These are phyloP conservation scores for Alectura lathami DNA, from an alignment of 2,113 vertebrate species.

Conservation along the genomic window DNA sequence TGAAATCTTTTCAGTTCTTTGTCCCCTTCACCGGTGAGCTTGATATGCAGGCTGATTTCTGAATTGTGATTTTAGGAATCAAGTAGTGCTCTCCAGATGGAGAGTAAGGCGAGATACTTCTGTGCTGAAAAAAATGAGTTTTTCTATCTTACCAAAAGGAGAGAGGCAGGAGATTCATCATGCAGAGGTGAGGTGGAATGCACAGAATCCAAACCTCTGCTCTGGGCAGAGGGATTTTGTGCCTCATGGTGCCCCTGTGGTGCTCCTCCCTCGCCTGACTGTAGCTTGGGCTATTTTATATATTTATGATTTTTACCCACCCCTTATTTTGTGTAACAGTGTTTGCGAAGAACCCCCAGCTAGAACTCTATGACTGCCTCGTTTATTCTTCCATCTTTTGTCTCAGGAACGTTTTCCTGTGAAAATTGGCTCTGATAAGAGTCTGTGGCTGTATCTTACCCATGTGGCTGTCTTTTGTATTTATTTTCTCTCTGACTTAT, in stretches of 20 bases:
- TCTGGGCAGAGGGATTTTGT: neutral
- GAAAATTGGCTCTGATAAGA: neutral
- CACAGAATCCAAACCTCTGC: neutral
- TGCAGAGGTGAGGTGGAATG: neutral
- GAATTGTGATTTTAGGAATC: neutral
- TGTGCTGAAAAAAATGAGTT: neutral
- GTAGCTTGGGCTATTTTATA: neutral
- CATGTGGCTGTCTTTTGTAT: neutral
- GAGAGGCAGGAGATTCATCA: neutral
- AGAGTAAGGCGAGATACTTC: neutral
- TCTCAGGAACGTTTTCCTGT: neutral
- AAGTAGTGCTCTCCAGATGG: neutral
- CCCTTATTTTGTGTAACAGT: neutral
- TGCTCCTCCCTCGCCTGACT: neutral
- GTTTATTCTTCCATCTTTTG: neutral
- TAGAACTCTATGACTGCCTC: neutral
- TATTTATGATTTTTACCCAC: neutral
- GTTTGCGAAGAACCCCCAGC: neutral
- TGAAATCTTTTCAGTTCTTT: neutral
- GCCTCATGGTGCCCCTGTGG: neutral
- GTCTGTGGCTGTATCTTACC: neutral
- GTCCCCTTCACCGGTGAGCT: neutral
- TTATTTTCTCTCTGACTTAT: conserved; percentile 2
- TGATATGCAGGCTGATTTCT: neutral
- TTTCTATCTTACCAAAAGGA: neutral